Conservation (phyloP, 2,113 vertebrate genomes). For the Synodontis membranacea region DNA sequence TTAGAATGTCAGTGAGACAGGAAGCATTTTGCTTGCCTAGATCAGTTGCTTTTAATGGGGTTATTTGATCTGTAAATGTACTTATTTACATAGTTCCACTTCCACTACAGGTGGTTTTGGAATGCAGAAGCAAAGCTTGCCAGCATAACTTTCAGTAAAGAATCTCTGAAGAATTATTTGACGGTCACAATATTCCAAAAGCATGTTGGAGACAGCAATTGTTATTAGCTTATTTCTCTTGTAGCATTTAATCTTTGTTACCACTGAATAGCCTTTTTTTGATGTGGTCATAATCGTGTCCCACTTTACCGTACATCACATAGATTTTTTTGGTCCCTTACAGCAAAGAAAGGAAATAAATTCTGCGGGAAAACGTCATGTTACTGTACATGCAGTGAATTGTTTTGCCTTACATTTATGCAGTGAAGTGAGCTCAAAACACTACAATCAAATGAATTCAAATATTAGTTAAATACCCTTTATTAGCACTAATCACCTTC, state of each 20-base stretch:
- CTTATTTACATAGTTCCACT: slow-evolving; percentile 36
- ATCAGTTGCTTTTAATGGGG: slow-evolving; percentile 39
- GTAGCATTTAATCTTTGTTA: slow-evolving; percentile 60
- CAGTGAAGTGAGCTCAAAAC: background rate
- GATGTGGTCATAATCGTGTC: slow-evolving; percentile 46
- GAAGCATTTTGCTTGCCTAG: slow-evolving; percentile 2
- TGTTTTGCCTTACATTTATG: slow-evolving; percentile 15
- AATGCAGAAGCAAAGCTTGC: slow-evolving; percentile 31
- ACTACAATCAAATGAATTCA: background rate
- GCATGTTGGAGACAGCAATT: slow-evolving; percentile 34
- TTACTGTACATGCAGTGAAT: background rate
- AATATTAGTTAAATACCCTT: background rate
- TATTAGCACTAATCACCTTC: background rate
- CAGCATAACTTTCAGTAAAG: background rate
- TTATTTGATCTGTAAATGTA: slow-evolving; percentile 32
- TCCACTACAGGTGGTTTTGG: slow-evolving; percentile 46
- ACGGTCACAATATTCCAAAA: slow-evolving; percentile 21
- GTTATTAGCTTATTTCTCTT: slow-evolving; percentile 55
- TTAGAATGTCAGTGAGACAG: slow-evolving; percentile 31
- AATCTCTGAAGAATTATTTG: slow-evolving; percentile 6
- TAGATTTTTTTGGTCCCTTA: slow-evolving; percentile 11
- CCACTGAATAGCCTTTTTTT: slow-evolving; percentile 63
- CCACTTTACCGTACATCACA: background rate
- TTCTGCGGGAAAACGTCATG: background rate
- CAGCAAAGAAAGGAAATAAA: background rate